Evolutionary conservation across 1,140 invertebrate species (phyloP).

Genomic region (Gryllus bimaculatus): DNA sequence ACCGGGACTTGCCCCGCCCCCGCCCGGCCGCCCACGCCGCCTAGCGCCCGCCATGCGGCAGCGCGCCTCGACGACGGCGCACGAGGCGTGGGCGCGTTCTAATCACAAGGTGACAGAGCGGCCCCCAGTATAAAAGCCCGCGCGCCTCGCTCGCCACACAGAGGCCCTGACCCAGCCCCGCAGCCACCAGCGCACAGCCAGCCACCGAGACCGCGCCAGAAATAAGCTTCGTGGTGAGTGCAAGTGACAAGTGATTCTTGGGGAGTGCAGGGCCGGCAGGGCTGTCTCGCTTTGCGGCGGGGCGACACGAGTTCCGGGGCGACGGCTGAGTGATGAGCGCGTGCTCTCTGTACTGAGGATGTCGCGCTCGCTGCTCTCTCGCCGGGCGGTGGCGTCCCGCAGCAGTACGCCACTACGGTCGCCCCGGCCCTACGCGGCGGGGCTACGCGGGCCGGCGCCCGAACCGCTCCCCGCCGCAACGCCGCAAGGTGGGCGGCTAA

Average conservation of each 20-base stretch:
- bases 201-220: not conserved
- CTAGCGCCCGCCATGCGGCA: too few relatives aligned
- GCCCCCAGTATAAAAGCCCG: not conserved
- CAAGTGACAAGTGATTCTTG: too few relatives aligned
- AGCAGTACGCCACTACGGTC: not conserved
- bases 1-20: not conserved
- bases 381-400: not conserved
- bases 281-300: too few relatives aligned
- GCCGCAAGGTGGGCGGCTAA: slow-evolving; percentile 48
- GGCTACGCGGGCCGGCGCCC: not conserved
- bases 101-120: not conserved
- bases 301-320: too few relatives aligned
- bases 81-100: not conserved
- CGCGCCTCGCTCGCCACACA: not conserved
- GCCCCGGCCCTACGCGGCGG: not conserved
- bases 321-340: too few relatives aligned
- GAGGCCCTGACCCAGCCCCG: not conserved
- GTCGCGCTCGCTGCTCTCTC: not conserved
- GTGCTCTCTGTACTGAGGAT: not conserved
- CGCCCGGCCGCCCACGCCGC: too few relatives aligned
- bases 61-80: too few relatives aligned
- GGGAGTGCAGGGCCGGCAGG: too few relatives aligned
- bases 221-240: not conserved
- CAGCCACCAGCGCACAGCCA: not conserved
- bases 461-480: slow-evolving; percentile 35